Conservation (phyloP, 2,888 invertebrate genomes). For the Ametastegia equiseti region DNA sequence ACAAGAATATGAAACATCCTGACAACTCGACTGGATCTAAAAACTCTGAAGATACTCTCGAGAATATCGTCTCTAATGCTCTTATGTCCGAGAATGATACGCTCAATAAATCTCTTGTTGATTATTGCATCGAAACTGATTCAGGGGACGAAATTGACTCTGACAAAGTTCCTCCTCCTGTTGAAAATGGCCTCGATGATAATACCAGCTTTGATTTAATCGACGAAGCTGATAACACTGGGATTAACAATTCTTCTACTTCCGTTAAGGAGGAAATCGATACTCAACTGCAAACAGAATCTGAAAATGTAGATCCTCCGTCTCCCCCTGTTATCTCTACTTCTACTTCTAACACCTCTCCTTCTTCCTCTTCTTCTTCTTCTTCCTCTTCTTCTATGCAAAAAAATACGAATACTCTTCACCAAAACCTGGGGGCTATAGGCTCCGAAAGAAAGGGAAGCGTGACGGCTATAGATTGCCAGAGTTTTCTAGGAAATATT, state of each 20-base stretch:
- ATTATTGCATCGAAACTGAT: conserved; percentile 43
- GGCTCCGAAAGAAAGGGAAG: conserved; percentile 60
- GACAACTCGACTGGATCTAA: not conserved
- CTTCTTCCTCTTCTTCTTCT: not conserved
- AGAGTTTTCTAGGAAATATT: conserved; percentile 10
- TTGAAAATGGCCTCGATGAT: not conserved
- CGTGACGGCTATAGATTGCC: conserved; percentile 41
- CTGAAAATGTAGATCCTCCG: not conserved
- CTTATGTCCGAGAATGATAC: conserved; percentile 24
- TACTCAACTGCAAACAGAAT: not conserved
- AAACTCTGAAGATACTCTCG: not conserved
- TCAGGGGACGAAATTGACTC: conserved; percentile 21
- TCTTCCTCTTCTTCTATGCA: not conserved
- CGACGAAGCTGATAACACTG: not conserved
- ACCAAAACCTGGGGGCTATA: conserved; percentile 59
- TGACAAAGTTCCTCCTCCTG: not conserved
- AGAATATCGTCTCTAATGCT: conserved; percentile 25
- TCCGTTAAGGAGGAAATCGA: not conserved
- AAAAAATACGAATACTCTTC: not conserved
- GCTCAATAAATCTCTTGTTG: conserved; percentile 31
- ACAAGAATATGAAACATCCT: conserved; percentile 11
- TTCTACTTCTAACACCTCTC: not conserved
- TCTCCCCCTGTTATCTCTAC: not conserved
- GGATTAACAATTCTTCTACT: not conserved
- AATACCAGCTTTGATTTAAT: not conserved